These are phyloP conservation scores for Vanessa tameamea DNA, from an alignment of 1,140 invertebrate genomes.

Conservation along the genomic window DNA sequence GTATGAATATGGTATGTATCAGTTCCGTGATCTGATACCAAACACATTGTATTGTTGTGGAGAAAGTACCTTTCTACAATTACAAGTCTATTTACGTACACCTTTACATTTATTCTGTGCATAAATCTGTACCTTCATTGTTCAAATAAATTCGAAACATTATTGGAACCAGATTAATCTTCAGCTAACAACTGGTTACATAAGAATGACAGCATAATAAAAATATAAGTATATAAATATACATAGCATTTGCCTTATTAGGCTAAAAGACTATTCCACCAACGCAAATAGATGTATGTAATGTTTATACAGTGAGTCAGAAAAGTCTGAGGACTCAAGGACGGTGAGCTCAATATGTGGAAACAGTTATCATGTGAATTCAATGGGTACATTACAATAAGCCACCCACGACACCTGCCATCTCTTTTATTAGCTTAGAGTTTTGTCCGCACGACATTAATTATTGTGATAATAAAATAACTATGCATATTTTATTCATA, in stretches of 20 bases:
- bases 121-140: not conserved
- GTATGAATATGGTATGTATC: not conserved
- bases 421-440: conserved; percentile 19
- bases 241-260: conserved; percentile 46
- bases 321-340: conserved; percentile 62
- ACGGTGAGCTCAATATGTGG: conserved; percentile 63
- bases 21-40: not conserved
- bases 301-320: conserved; percentile 76
- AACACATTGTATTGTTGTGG: conserved; percentile 13
- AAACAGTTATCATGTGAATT: conserved; percentile 66
- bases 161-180: too few species aligned
- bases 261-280: conserved; percentile 66
- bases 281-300: conserved; percentile 52
- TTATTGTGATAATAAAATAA: conserved; percentile 4
- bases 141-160: too few species aligned
- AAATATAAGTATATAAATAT: not conserved
- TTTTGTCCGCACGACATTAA: conserved; percentile 9
- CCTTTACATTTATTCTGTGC: not conserved
- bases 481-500: not conserved
- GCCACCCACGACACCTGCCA: conserved; percentile 49
- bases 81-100: not conserved
- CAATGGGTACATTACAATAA: conserved; percentile 56
- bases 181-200: not conserved
- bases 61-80: conserved; percentile 27
- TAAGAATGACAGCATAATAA: not conserved